These are phyloP conservation scores for Aromia moschata DNA, from an alignment of 2,888 invertebrate species.

Conservation along the genomic window DNA sequence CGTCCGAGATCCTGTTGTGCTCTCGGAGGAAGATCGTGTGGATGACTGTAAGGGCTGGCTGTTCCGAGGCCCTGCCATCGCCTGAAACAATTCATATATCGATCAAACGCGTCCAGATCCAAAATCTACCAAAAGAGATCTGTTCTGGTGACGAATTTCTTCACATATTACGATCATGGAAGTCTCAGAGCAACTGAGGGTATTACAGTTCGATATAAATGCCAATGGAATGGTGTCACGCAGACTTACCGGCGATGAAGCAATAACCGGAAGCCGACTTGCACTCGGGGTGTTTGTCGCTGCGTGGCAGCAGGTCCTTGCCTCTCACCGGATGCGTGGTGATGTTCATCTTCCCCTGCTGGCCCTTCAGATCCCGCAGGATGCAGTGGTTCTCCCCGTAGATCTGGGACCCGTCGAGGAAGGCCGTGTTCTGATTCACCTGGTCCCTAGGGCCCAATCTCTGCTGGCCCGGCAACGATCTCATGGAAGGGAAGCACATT, in stretches of 20 bases:
- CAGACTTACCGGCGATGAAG: constrained; percentile 79
- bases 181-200: too few relatives aligned
- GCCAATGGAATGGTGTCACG: too few relatives aligned
- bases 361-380: constrained; percentile 78
- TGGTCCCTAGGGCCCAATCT: constrained; percentile 90
- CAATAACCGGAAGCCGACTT: constrained; percentile 86
- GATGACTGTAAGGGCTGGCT: constrained; percentile 87
- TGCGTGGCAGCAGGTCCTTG: constrained; percentile 83
- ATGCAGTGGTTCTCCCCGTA: constrained; percentile 92
- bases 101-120: too few relatives aligned
- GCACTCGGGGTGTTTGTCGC: constrained; percentile 85
- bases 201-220: too few relatives aligned
- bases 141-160: too few relatives aligned
- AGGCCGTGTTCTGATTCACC: constrained; percentile 93
- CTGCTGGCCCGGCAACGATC: constrained; percentile 91
- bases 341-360: constrained; percentile 83
- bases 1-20: constrained; percentile 87
- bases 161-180: too few relatives aligned
- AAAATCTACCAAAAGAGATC: too few relatives aligned
- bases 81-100: too few relatives aligned
- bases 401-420: constrained; percentile 84
- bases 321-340: constrained; percentile 78
- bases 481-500: constrained; percentile 93
- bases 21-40: constrained; percentile 91
- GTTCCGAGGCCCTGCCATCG: constrained; percentile 93